These are phyloP conservation scores for Danaus chrysippus DNA, from an alignment of 2,888 invertebrate genomes.

Conservation along the genomic window DNA sequence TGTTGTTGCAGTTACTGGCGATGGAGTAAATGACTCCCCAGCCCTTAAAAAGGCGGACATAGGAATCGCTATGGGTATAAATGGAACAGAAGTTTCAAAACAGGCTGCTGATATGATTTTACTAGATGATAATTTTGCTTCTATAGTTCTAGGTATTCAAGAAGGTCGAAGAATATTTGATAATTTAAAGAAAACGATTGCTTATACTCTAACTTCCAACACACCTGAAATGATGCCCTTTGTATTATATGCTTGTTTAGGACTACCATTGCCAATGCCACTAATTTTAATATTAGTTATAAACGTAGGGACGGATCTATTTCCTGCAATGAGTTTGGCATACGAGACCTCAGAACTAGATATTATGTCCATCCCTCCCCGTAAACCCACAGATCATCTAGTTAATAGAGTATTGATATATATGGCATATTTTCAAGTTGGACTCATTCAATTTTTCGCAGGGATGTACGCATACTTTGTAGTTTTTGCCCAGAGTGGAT, in stretches of 20 bases:
- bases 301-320: slow-evolving; percentile 89
- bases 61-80: slow-evolving; percentile 89
- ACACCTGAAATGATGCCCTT: slow-evolving; percentile 92
- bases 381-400: slow-evolving; percentile 75
- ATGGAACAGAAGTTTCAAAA: slow-evolving; percentile 88
- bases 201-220: slow-evolving; percentile 90
- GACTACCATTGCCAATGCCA: slow-evolving; percentile 86
- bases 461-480: slow-evolving; percentile 90
- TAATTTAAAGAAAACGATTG: slow-evolving; percentile 91
- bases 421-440: slow-evolving; percentile 92
- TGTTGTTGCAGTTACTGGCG: slow-evolving; percentile 93
- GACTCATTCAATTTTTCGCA: slow-evolving; percentile 89
- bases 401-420: slow-evolving; percentile 82
- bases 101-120: slow-evolving; percentile 96
- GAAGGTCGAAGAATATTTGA: slow-evolving; percentile 91
- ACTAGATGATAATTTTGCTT: slow-evolving; percentile 92
- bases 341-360: slow-evolving; percentile 88
- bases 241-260: slow-evolving; percentile 84
- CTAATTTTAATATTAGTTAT: slow-evolving; percentile 82
- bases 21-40: slow-evolving; percentile 93
- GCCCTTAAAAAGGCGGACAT: slow-evolving; percentile 92
- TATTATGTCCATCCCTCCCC: slow-evolving; percentile 82
- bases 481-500: slow-evolving; percentile 88
- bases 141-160: slow-evolving; percentile 91
- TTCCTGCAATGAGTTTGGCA: slow-evolving; percentile 88